These are phyloP conservation scores for Falcaria lacertinaria DNA, from an alignment of 2,888 invertebrate species.

Conservation along the genomic window DNA sequence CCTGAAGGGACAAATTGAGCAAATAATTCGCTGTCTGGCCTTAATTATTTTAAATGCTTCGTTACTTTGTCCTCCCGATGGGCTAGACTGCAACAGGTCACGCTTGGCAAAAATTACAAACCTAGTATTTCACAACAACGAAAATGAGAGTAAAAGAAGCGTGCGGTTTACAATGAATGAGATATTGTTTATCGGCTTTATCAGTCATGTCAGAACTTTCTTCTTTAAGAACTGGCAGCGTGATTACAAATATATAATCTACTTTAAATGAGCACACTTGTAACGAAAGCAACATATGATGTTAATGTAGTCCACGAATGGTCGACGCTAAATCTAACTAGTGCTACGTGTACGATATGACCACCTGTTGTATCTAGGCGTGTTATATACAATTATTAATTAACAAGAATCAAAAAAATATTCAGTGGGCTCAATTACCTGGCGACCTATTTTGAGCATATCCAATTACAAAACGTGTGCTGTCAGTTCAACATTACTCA, in stretches of 20 bases:
- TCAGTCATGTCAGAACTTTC: too few species aligned
- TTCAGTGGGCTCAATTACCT: conserved; percentile 34
- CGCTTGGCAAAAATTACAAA: not conserved
- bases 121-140: not conserved
- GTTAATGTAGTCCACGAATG: too few species aligned
- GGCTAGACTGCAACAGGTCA: not conserved
- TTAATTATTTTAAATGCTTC: not conserved
- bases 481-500: conserved; percentile 40
- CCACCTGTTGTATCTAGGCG: conserved; percentile 51
- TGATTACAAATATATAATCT: too few species aligned
- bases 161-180: too few species aligned
- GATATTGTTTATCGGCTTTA: too few species aligned
- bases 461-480: conserved; percentile 36
- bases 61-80: not conserved
- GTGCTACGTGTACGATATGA: conserved; percentile 10
- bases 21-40: not conserved
- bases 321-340: not conserved
- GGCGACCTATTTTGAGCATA: conserved; percentile 48
- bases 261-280: too few species aligned
- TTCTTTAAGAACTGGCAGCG: too few species aligned
- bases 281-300: too few species aligned
- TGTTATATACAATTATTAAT: too few species aligned
- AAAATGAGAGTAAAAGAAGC: too few species aligned
- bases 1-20: conserved; percentile 1
- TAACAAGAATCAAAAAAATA: conserved; percentile 14